phyloP scores from a whole-genome alignment of 2,888 invertebrate species.

The Globia sparganii region DNA sequence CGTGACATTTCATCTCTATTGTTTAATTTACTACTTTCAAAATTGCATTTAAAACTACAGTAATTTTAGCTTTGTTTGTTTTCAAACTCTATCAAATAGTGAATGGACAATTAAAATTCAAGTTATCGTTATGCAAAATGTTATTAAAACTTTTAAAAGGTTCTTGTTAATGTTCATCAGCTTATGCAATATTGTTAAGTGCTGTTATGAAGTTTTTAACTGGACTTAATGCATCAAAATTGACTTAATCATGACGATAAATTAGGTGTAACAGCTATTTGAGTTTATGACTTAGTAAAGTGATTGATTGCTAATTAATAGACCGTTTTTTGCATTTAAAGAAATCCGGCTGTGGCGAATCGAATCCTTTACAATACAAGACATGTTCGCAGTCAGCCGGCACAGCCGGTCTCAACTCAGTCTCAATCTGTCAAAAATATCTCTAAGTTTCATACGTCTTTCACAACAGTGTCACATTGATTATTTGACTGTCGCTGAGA shows the following conservation, averaged over 20 bases:
- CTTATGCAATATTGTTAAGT: slow-evolving; percentile 51
- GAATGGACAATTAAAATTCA: slow-evolving; percentile 52
- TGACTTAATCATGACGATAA: slow-evolving; percentile 27
- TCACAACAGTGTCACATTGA: not conserved
- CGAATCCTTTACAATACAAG: too few species aligned
- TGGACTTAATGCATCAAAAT: slow-evolving; percentile 34
- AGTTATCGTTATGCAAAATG: slow-evolving; percentile 50
- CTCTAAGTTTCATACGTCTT: too few species aligned
- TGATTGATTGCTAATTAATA: slow-evolving; percentile 31
- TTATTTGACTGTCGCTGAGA: not conserved
- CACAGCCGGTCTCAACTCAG: too few species aligned
- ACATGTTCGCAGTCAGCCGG: too few species aligned
- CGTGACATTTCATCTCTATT: slow-evolving; percentile 54
- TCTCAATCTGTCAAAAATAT: too few species aligned
- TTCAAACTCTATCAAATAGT: slow-evolving; percentile 39
- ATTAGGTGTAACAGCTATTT: slow-evolving; percentile 31
- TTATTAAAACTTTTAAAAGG: slow-evolving; percentile 44
- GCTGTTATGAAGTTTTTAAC: slow-evolving; percentile 27
- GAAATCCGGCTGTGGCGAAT: too few species aligned
- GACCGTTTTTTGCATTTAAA: not conserved
- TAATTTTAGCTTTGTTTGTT: slow-evolving; percentile 41
- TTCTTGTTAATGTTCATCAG: slow-evolving; percentile 12
- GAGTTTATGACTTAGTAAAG: slow-evolving; percentile 1
- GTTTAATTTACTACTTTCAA: slow-evolving; percentile 33
- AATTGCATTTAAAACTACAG: not conserved